Conservation (phyloP, 2,888 invertebrate genomes). For the Charanyca ferruginea region DNA sequence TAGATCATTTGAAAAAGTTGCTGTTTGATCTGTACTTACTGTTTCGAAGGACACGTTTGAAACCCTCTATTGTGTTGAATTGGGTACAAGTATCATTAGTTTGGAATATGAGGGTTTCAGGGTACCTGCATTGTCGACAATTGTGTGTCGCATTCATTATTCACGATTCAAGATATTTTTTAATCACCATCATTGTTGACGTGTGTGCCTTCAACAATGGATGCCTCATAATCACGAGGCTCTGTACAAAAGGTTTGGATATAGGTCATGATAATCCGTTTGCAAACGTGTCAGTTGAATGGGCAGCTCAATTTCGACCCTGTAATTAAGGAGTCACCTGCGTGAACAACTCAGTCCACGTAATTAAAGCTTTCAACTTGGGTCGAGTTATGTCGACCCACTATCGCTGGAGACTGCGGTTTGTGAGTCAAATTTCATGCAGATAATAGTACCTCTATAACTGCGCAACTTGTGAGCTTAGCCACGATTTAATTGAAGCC, state of each 20-base stretch:
- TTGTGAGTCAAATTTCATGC: slow-evolving; percentile 88
- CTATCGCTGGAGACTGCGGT: slow-evolving; percentile 83
- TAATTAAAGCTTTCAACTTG: slow-evolving; percentile 89
- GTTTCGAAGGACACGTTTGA: neutral
- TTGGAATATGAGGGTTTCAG: neutral
- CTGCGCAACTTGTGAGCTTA: slow-evolving; percentile 83
- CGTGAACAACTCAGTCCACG: slow-evolving; percentile 88
- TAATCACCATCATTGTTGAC: slow-evolving; percentile 60
- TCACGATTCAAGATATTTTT: slow-evolving; percentile 53
- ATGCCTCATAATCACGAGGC: slow-evolving; percentile 64
- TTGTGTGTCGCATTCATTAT: slow-evolving; percentile 42
- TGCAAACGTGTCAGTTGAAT: slow-evolving; percentile 87
- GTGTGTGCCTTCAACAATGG: slow-evolving; percentile 61
- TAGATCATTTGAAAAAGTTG: slow-evolving; percentile 21
- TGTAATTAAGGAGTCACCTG: slow-evolving; percentile 91
- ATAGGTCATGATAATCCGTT: slow-evolving; percentile 86
- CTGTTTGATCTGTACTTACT: slow-evolving; percentile 2
- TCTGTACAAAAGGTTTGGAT: slow-evolving; percentile 70
- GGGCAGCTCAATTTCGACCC: slow-evolving; percentile 88
- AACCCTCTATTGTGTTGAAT: neutral
- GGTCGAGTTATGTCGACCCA: slow-evolving; percentile 87
- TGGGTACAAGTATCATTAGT: neutral
- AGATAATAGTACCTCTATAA: slow-evolving; percentile 86
- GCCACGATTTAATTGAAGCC: slow-evolving; percentile 87
- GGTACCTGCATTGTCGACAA: slow-evolving; percentile 21